Base-by-base conservation (phyloP, 2,888 invertebrate genomes). In the Drosophila parthenogenetica region DNA sequence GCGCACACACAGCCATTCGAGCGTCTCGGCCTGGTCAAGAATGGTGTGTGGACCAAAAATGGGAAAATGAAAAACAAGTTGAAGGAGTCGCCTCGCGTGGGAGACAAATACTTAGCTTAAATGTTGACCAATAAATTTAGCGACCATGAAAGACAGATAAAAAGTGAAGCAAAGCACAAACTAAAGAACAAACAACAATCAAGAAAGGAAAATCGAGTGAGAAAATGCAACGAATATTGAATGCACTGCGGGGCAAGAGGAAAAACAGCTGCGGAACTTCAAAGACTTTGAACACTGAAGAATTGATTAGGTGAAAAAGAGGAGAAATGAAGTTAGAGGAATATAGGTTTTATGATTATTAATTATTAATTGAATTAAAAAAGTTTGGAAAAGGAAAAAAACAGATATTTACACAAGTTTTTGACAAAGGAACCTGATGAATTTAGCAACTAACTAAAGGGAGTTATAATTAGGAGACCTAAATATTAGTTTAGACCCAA, bases 111-210 rank as follows among this genome's bases (percentile, higher is more conserved):
- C 29, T 29, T 29, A 83, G 74, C 77, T 83, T 77, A 81, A 79
- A 87, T 81, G 83, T 84, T 84, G 83, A 71, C 82, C 84, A 84
- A 84, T 87, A 84, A 84, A 84, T 84, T 84, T 87, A 69, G 68
- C 84, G 84, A 77, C 87, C 81, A 81, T 84, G 84, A 77, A 84
- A 79, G 70, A 77, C 65, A 72, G 51, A 65, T 78, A 63, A 71
- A 81, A 73, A 76, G 50, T 71, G 73, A 63, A 64, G 55, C 66
- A 50, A 48, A 58, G 61, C 39, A 29, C 45, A 53, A 60, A 62
- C 68, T 50, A 51, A 69, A 66, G 29, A 71, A 64, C 58, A 57
- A 68, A 67, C 51, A 71, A 73, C 70, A 76, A 79, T 62, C 61
- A 65, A 54, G 59, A 69, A 60, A 58, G 3, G 11, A 32, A 14